Conservation (phyloP, 2,113 vertebrate species). For the Hemiscyllium ocellatum region DNA sequence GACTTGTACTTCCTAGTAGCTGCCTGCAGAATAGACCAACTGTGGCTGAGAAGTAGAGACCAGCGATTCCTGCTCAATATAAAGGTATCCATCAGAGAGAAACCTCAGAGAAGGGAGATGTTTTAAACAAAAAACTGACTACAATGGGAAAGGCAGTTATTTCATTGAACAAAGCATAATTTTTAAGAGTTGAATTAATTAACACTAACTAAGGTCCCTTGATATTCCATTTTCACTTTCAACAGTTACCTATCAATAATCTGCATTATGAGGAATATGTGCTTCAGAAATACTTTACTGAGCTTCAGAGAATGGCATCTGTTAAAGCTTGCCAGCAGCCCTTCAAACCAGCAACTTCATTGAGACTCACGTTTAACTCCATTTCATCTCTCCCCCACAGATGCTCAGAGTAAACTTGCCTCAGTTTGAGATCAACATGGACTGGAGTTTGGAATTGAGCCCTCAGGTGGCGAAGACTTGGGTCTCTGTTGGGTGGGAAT, state of each 20-base stretch:
- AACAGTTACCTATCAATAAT: background rate
- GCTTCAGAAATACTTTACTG: background rate
- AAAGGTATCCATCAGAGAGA: too few species aligned
- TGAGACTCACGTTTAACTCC: background rate
- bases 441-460: background rate
- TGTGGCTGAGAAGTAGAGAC: background rate
- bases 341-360: background rate
- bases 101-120: background rate
- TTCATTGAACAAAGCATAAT: background rate
- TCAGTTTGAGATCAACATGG: background rate
- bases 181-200: conserved; percentile 4
- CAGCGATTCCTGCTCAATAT: background rate
- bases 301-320: background rate
- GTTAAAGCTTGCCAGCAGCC: background rate
- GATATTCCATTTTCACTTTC: background rate
- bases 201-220: background rate
- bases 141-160: background rate
- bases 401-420: background rate
- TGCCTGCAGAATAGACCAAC: background rate
- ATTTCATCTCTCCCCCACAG: background rate
- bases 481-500: background rate
- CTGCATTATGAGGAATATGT: background rate
- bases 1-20: background rate
- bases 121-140: background rate
- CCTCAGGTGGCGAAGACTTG: background rate